Percentiles rank a stretch among this genome's conserved stretches.
Conservation (phyloP, 2,888 invertebrate species). For the Conomelus anceps region DNA sequence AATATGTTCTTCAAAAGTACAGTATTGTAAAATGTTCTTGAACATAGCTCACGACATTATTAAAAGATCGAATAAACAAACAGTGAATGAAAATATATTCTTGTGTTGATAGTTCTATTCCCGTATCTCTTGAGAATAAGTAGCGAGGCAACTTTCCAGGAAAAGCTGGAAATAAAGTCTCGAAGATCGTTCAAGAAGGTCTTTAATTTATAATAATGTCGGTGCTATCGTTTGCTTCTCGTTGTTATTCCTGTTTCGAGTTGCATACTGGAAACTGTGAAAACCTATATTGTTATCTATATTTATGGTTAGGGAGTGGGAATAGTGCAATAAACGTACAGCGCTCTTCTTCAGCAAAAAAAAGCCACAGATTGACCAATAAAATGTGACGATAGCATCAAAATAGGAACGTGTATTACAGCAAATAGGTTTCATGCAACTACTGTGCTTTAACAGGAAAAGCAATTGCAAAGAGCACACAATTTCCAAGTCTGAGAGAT, state of each 20-base stretch:
- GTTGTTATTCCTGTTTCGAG: neutral
- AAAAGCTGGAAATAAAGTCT: neutral
- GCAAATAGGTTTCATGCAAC: neutral
- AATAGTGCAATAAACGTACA: neutral
- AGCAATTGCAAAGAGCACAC: neutral
- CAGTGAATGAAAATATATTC: neutral
- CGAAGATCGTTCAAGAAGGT: neutral
- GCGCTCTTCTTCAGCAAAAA: neutral
- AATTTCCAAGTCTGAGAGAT: neutral
- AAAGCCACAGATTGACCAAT: neutral
- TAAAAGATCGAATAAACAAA: neutral
- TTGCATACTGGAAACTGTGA: neutral
- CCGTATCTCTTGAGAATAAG: neutral
- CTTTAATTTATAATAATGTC: neutral
- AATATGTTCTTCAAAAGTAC: too few species aligned
- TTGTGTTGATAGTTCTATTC: neutral
- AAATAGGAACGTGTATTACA: neutral
- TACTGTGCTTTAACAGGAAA: too few species aligned
- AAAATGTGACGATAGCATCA: neutral
- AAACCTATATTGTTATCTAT: neutral
- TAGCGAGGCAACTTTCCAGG: too few species aligned
- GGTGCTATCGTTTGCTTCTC: neutral
- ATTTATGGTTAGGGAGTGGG: neutral
- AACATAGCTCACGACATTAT: neutral
- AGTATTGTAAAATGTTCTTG: too few species aligned